A percentile compares a stretch with the other conserved stretches of the same genome.
Evolutionary conservation across 1,140 invertebrate species (phyloP).

Genomic region (Nasonia longicornis): DNA sequence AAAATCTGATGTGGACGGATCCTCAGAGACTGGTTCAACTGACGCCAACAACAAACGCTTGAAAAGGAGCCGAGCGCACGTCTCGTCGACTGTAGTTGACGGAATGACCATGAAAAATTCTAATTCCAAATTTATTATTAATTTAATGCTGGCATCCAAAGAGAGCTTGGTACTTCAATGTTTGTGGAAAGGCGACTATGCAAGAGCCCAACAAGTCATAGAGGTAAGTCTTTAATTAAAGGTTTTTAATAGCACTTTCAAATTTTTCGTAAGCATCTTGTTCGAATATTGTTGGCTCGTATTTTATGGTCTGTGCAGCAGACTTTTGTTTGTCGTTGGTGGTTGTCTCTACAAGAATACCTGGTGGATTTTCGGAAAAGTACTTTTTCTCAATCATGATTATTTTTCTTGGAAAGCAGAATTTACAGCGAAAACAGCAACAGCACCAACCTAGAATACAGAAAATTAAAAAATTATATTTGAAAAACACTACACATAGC

Average conservation of each 20-base stretch:
- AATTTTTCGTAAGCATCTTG: slow-evolving; percentile 54
- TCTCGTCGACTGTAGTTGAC: background rate
- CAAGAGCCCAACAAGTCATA: slow-evolving; percentile 58
- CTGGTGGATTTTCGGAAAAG: slow-evolving; percentile 57
- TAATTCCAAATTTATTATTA: slow-evolving; percentile 53
- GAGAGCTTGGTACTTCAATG: slow-evolving; percentile 60
- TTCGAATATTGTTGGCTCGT: slow-evolving; percentile 57
- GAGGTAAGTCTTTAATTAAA: slow-evolving; percentile 57
- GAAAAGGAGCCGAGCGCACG: slow-evolving; percentile 46
- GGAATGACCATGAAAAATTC: slow-evolving; percentile 38
- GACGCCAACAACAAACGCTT: slow-evolving; percentile 42
- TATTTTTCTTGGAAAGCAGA: slow-evolving; percentile 57
- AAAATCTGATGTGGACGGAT: slow-evolving; percentile 53
- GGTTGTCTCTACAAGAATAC: slow-evolving; percentile 47
- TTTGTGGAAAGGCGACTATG: slow-evolving; percentile 60
- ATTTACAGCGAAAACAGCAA: slow-evolving; percentile 59
- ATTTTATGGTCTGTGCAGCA: slow-evolving; percentile 39
- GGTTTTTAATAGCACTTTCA: slow-evolving; percentile 55
- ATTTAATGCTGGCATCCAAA: slow-evolving; percentile 59
- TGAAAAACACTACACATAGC: background rate
- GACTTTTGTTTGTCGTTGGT: slow-evolving; percentile 31
- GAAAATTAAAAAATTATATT: background rate
- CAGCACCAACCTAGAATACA: slow-evolving; percentile 61
- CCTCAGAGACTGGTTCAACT: slow-evolving; percentile 54
- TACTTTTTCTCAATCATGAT: slow-evolving; percentile 57